phyloP scores from a whole-genome alignment of 2,797 vertebrate genomes.

The Xenentodon cancila region DNA sequence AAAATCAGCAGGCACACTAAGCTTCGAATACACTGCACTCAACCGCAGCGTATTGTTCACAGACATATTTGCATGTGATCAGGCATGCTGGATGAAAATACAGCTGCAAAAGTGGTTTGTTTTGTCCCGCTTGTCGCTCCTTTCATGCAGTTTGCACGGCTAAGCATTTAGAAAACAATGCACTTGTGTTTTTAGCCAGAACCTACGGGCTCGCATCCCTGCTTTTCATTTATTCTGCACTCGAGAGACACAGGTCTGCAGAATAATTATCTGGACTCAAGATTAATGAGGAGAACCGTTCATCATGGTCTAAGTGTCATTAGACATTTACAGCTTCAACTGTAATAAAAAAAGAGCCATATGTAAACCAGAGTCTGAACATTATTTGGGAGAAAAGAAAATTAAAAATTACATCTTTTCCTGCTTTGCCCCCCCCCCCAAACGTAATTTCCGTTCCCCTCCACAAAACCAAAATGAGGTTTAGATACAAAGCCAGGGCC shows the following conservation, averaged over 20 bases:
- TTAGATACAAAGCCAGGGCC: conserved; percentile 85
- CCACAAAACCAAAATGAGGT: conserved; percentile 84
- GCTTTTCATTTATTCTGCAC: conserved; percentile 44
- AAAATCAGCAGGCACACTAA: conserved; percentile 55
- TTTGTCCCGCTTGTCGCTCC: conserved; percentile 53
- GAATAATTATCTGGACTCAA: conserved; percentile 42
- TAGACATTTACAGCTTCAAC: conserved; percentile 43
- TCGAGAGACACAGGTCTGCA: conserved; percentile 25
- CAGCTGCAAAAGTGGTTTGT: conserved; percentile 57
- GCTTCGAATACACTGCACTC: conserved; percentile 42
- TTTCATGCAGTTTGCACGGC: conserved; percentile 41
- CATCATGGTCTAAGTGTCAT: conserved; percentile 37
- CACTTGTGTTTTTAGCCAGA: conserved; percentile 40
- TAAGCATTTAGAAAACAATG: conserved; percentile 48
- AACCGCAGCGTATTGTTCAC: conserved; percentile 55
- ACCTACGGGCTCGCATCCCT: conserved; percentile 12
- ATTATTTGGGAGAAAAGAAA: conserved; percentile 81
- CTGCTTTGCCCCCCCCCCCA: conserved; percentile 75
- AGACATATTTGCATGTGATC: conserved; percentile 60
- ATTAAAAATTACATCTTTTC: conserved; percentile 84
- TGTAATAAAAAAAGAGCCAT: conserved; percentile 73
- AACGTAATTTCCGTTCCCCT: conserved; percentile 77
- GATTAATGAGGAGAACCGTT: conserved; percentile 49
- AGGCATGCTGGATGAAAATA: conserved; percentile 39
- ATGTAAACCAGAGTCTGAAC: conserved; percentile 85